Base-by-base conservation (phyloP, 2,888 invertebrate species). In the Drosophila incognita region DNA sequence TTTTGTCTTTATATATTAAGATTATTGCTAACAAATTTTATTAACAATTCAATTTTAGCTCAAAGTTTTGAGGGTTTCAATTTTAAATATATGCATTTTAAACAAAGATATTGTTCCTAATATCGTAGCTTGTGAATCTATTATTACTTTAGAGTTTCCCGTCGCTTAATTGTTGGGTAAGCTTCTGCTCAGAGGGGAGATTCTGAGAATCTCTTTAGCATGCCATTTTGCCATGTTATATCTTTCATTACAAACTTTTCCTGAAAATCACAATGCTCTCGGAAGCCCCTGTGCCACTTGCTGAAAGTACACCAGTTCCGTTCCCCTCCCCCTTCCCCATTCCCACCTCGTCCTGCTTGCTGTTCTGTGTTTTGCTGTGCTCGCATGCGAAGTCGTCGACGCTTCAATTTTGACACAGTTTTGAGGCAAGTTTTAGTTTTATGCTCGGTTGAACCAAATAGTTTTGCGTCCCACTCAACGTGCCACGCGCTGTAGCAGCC, bases 371-470 rank as follows among this genome's bases (percentile, higher is more conserved):
- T 57, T 48, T 62, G 68, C 65, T 59, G 59, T 57, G 63, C 61
- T 68, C 51, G 42, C 67, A 62, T 60, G 63, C 57, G 66, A 48
- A 67, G 67, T 67, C 69, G 74, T 74, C 52, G 74, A 64, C 71
- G 71, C 81, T 70, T 75, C 79, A 81, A 81, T 83, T 84, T 87
- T 87, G 84, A 85, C 87, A 87, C 85, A 84, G 76, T 87, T 87
- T 83, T 73, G 73, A 75, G 85, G 81, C 85, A 76, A 87, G 81
- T 81, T 83, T 85, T 81, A 83, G 87, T 85, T 84, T 81, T 81
- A 84, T 84, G 82, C 82, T 87, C 87, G 82, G 81, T 81, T 84
- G 81, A 82, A 67, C 69, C 83, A 81, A 83, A 85, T 82, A 87
- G 82, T 82, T 79, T 70, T 69, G 76, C 75, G 61, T 58, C 40